Percentiles rank a stretch among this genome's conserved stretches.
Conservation (phyloP, 2,888 invertebrate species). For the Acronicta leporina region DNA sequence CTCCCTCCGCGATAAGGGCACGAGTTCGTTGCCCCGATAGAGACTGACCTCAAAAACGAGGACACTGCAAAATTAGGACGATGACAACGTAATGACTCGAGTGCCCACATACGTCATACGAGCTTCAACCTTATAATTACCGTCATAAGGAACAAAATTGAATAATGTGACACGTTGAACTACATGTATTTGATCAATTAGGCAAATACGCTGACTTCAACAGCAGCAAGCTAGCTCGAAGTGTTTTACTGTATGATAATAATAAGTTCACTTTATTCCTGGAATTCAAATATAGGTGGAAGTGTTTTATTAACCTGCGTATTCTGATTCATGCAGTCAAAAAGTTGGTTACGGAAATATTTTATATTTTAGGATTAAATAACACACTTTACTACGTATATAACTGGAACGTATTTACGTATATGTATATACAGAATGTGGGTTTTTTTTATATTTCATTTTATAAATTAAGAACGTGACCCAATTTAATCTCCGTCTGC, state of each 20-base stretch:
- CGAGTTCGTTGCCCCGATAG: constrained; percentile 89
- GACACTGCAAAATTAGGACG: constrained; percentile 91
- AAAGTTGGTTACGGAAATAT: constrained; percentile 25
- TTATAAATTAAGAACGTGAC: constrained; percentile 41
- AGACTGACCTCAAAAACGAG: constrained; percentile 92
- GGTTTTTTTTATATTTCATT: constrained; percentile 35
- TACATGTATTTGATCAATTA: constrained; percentile 89
- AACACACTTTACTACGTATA: constrained; percentile 8
- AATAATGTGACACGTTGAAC: constrained; percentile 67
- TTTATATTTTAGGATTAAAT: constrained; percentile 7
- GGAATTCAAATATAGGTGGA: constrained; percentile 57
- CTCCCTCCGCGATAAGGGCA: constrained; percentile 87
- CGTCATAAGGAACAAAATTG: constrained; percentile 64
- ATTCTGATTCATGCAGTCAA: constrained; percentile 16
- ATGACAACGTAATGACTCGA: constrained; percentile 87
- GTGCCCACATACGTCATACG: constrained; percentile 71
- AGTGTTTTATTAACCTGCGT: constrained; percentile 21
- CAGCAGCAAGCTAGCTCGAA: constrained; percentile 81
- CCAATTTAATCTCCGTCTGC: constrained; percentile 35
- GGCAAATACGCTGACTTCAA: constrained; percentile 88
- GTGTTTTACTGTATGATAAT: constrained; percentile 81
- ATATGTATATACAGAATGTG: constrained; percentile 24
- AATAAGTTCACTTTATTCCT: constrained; percentile 72
- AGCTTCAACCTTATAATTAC: constrained; percentile 70
- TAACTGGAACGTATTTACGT: constrained; percentile 24